Base-by-base conservation (phyloP, 1,140 invertebrate species). In the Eupristina koningsbergeri region DNA sequence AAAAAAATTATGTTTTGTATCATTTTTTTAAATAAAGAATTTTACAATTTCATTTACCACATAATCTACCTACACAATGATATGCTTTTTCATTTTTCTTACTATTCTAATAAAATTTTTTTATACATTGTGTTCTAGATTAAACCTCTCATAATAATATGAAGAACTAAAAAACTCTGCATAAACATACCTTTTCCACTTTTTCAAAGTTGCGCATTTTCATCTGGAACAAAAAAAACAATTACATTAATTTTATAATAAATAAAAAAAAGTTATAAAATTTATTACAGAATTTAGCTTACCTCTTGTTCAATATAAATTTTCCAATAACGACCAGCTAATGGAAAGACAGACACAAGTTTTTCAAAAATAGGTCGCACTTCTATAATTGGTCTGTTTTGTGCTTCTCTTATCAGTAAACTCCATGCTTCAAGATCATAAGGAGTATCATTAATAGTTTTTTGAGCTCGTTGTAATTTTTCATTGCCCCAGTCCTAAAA, bases 281-380 rank as follows among this genome's bases (percentile, higher is more conserved):
- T 29, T 75, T 75, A 50, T 50, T 34, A 31, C 31, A n/a, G 39
- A 39, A 34, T 3, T 26, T 0, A 58, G 15, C 74, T 36, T 93
- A 98, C 97, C 96, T 99, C 99, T 94, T 99, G 98, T 93, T 99
- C 99, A 88, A 99, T 99, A 93, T 99, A 99, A 86, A 99, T 97
- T 93, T 99, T 99, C 99, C 99, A 99, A 92, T 98, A 99, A 84
- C 98, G 94, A 1, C 98, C 99, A 64, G 98, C 97, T 53, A 98
- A 99, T 11, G 98, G 98, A 91, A 99, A 99, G 29, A 98, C 97
- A 26, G 93, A 92, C 1, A 99, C 97, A 2, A 99, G 93, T 88
- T 96, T 96, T 92, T 99, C 99, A 91, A 99, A 99, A 82, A 99
- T 95, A 17, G 95, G 94, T 71, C 98, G 93, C 17, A 98, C 97